Conservation (phyloP, 2,113 vertebrate genomes). For the Cephalopholis sonnerati region DNA sequence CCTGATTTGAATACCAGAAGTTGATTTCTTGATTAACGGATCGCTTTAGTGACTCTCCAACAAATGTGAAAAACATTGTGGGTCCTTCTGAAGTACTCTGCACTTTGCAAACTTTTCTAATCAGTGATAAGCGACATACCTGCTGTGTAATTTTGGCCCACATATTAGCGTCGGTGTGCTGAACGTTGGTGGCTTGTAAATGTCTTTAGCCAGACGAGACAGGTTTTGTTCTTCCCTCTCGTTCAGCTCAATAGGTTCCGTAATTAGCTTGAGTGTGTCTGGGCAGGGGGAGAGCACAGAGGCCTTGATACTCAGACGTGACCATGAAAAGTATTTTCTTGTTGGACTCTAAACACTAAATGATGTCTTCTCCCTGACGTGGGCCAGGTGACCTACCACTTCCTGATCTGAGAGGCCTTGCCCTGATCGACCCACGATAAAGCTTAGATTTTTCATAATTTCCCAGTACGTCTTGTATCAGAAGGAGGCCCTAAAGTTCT, state of each 20-base stretch:
- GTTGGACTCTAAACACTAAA: constrained; percentile 48
- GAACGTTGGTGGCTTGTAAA: constrained; percentile 43
- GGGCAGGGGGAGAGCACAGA: constrained; percentile 49
- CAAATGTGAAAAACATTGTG: constrained; percentile 21
- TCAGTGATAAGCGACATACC: constrained; percentile 27
- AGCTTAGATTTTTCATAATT: constrained; percentile 44
- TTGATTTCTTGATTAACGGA: constrained; percentile 36
- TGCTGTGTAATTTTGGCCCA: constrained; percentile 34
- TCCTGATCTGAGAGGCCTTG: constrained; percentile 23
- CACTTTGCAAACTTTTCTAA: constrained; percentile 58
- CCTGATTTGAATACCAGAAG: constrained; percentile 28
- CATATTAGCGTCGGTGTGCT: constrained; percentile 1
- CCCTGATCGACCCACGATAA: constrained; percentile 35
- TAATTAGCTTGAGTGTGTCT: constrained; percentile 73
- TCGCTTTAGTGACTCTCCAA: constrained; percentile 26
- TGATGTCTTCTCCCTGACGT: constrained; percentile 30
- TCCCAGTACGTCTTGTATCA: neutral
- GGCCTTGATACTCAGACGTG: constrained; percentile 63
- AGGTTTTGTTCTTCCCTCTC: constrained; percentile 60
- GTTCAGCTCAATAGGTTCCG: constrained; percentile 61
- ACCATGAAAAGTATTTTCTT: constrained; percentile 67
- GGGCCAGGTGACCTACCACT: constrained; percentile 19
- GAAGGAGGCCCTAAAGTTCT: neutral
- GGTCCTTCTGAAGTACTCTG: constrained; percentile 12
- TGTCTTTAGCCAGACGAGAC: constrained; percentile 55